Conservation (phyloP, 2,888 invertebrate genomes). For the Netelia virgata region DNA sequence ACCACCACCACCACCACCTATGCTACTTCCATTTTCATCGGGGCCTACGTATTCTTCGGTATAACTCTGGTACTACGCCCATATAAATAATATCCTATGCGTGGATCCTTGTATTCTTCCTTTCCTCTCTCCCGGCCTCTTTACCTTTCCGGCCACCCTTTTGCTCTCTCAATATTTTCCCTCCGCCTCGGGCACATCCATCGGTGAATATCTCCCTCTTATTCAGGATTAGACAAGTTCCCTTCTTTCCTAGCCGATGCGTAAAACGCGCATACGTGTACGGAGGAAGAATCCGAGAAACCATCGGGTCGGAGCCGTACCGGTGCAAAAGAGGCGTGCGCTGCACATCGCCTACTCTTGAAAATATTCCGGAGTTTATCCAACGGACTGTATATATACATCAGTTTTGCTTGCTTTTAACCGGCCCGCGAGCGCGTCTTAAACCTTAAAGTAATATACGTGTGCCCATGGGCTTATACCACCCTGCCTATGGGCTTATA, state of each 20-base stretch:
- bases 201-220: slow-evolving; percentile 55
- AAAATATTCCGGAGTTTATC: slow-evolving; percentile 42
- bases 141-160: slow-evolving; percentile 5
- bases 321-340: slow-evolving; percentile 53
- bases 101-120: slow-evolving; percentile 72
- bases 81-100: slow-evolving; percentile 81
- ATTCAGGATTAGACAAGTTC: slow-evolving; percentile 65
- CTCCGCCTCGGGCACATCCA: slow-evolving; percentile 32
- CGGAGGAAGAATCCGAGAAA: slow-evolving; percentile 47
- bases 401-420: slow-evolving; percentile 46
- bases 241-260: neutral
- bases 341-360: slow-evolving; percentile 13
- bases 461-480: slow-evolving; percentile 28
- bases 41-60: slow-evolving; percentile 46
- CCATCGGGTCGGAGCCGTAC: slow-evolving; percentile 38
- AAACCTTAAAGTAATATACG: slow-evolving; percentile 49
- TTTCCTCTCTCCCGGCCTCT: slow-evolving; percentile 12
- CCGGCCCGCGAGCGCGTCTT: slow-evolving; percentile 48
- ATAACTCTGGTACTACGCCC: slow-evolving; percentile 73
- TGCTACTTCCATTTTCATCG: slow-evolving; percentile 69
- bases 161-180: slow-evolving; percentile 17
- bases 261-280: slow-evolving; percentile 25
- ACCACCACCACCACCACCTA: slow-evolving; percentile 51
- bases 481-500: slow-evolving; percentile 17
- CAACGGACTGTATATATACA: slow-evolving; percentile 43